Evolutionary conservation across 2,888 invertebrate genomes (phyloP).

Genomic region (Drosophila austrosaltans): DNA sequence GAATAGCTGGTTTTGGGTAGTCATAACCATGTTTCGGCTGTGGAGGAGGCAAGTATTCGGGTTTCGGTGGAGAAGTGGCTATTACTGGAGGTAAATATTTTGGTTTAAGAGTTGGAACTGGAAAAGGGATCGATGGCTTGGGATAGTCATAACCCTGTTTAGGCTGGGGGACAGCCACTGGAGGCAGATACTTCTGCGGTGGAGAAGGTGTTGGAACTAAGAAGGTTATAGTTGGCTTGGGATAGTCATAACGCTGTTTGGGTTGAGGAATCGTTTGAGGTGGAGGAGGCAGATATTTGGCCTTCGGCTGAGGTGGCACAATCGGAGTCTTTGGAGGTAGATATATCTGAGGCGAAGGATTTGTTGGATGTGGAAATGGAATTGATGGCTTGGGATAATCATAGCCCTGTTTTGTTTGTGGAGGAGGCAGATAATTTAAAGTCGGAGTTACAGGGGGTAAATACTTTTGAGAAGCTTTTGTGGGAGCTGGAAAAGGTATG

Average conservation of each 20-base stretch:
- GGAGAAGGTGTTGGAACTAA: conserved; percentile 44
- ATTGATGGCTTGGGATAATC: conserved; percentile 44
- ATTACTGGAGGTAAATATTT: conserved; percentile 25
- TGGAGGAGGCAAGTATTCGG: conserved; percentile 54
- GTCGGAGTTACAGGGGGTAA: conserved; percentile 27
- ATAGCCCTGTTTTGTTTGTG: conserved; percentile 36
- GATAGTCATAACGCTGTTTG: conserved; percentile 63
- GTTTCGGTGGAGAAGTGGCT: conserved; percentile 40
- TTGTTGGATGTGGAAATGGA: conserved; percentile 40
- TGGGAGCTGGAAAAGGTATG: conserved; percentile 56
- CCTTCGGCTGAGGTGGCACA: conserved; percentile 48
- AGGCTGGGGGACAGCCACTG: conserved; percentile 40
- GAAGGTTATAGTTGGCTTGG: conserved; percentile 61
- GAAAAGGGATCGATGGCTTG: conserved; percentile 54
- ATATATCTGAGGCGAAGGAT: conserved; percentile 22
- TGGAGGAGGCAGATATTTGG: conserved; percentile 46
- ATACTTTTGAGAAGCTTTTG: conserved; percentile 34
- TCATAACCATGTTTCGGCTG: conserved; percentile 41
- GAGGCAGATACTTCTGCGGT: conserved; percentile 55
- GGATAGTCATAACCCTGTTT: conserved; percentile 53
- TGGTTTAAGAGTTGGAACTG: conserved; percentile 35
- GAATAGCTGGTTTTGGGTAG: conserved; percentile 51
- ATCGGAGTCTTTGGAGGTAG: conserved; percentile 41
- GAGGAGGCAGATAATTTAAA: conserved; percentile 43
- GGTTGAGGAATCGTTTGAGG: neutral